A percentile compares a stretch with the other conserved stretches of the same genome.
Evolutionary conservation across 2,888 invertebrate genomes (phyloP).

Genomic region (Drosophila macrospina): DNA sequence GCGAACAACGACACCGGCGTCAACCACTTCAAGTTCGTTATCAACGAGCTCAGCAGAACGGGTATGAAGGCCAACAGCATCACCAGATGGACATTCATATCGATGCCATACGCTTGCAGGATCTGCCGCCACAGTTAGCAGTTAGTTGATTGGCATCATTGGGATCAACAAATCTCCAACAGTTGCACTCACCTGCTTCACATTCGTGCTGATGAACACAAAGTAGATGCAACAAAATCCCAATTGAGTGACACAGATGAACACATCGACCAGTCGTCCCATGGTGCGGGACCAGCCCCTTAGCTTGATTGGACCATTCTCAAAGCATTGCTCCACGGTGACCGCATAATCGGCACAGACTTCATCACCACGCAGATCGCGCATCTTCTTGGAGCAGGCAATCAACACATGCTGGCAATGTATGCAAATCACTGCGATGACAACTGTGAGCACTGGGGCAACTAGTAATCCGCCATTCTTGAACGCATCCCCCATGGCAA

Average conservation of each 20-base stretch:
- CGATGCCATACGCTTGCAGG: slow-evolving; percentile 88
- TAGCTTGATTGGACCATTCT: slow-evolving; percentile 89
- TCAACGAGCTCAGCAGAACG: slow-evolving; percentile 91
- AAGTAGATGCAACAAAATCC: slow-evolving; percentile 99
- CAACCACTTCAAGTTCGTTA: slow-evolving; percentile 92
- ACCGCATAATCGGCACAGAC: slow-evolving; percentile 91
- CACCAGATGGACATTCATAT: slow-evolving; percentile 88
- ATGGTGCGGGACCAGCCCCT: slow-evolving; percentile 88
- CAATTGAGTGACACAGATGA: slow-evolving; percentile 97
- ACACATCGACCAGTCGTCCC: slow-evolving; percentile 91
- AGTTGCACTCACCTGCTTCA: slow-evolving; percentile 88
- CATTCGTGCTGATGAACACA: slow-evolving; percentile 95
- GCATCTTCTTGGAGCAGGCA: slow-evolving; percentile 89
- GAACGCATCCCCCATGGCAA: slow-evolving; percentile 98
- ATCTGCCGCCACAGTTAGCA: slow-evolving; percentile 87
- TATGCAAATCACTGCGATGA: slow-evolving; percentile 94
- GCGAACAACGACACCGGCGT: slow-evolving; percentile 96
- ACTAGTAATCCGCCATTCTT: slow-evolving; percentile 95
- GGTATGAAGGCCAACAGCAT: slow-evolving; percentile 91
- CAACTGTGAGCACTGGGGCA: slow-evolving; percentile 91
- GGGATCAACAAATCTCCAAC: no score
- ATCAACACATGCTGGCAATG: slow-evolving; percentile 97
- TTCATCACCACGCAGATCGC: slow-evolving; percentile 87
- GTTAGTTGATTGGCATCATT: no score
- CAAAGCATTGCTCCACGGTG: slow-evolving; percentile 93